Conservation (phyloP, 1,140 invertebrate species). For the Phortica variegata region DNA sequence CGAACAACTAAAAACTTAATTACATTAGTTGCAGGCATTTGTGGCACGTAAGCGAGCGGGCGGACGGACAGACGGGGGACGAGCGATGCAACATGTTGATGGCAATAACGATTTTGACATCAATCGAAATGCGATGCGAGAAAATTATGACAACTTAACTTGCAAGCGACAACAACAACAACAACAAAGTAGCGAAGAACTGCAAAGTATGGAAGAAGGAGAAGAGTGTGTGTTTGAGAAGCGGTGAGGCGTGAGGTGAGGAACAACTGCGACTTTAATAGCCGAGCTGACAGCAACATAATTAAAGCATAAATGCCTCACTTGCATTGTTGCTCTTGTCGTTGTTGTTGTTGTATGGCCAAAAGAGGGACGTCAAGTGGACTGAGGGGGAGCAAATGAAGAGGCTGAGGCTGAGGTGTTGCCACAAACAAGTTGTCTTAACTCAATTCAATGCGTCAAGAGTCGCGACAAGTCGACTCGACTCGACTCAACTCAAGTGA, state of each 20-base stretch:
- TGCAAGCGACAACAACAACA: constrained; percentile 6
- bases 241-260: no score
- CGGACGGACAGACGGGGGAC: no score
- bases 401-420: constrained; percentile 16
- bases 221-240: no score
- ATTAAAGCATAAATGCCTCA: no score
- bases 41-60: constrained; percentile 49
- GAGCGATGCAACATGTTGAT: no score
- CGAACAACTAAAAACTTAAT: constrained; percentile 47
- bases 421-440: constrained; percentile 30
- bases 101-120: no score
- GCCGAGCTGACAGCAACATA: no score
- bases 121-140: constrained; percentile 19
- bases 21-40: constrained; percentile 55
- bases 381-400: constrained; percentile 12
- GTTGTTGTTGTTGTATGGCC: no score
- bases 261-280: no score
- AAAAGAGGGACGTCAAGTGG: neutral
- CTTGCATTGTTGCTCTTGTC: no score
- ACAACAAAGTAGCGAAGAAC: no score
- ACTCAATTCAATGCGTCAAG: constrained; percentile 51
- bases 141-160: constrained; percentile 55
- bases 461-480: constrained; percentile 39
- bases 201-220: no score
- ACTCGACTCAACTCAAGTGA: constrained; percentile 4